Evolutionary conservation across 1,140 invertebrate species (phyloP).

Genomic region (Tenebrio molitor): DNA sequence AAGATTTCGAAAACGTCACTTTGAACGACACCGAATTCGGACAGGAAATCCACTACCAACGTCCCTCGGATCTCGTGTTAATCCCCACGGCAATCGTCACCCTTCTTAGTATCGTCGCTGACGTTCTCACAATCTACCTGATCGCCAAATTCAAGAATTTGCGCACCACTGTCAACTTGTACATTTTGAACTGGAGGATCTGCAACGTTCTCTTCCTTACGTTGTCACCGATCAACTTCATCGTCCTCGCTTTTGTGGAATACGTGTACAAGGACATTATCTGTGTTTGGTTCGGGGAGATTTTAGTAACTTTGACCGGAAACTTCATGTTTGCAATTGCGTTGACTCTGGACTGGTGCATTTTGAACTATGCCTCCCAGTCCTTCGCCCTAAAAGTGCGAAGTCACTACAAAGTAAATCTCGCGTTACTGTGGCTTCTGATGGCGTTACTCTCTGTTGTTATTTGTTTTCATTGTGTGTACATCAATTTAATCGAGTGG

Average conservation of each 20-base stretch:
- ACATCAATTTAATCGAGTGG: neutral
- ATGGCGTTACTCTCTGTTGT: neutral
- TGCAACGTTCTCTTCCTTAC: neutral
- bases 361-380: neutral
- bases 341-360: slow-evolving; percentile 13
- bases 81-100: neutral
- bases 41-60: neutral
- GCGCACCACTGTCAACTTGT: neutral
- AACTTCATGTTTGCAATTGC: slow-evolving; percentile 3
- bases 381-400: neutral
- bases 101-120: neutral
- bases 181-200: neutral
- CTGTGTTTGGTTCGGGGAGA: slow-evolving; percentile 3
- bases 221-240: slow-evolving; percentile 7
- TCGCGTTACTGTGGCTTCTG: neutral
- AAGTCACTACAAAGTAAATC: neutral
- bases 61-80: neutral
- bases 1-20: neutral
- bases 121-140: neutral
- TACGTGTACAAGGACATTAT: neutral
- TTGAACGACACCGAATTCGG: neutral
- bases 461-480: neutral
- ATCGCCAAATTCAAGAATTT: neutral
- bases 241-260: neutral
- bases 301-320: slow-evolving; percentile 15